phyloP scores from a whole-genome alignment of 2,113 vertebrate species.

The Ceyx margarethae region DNA sequence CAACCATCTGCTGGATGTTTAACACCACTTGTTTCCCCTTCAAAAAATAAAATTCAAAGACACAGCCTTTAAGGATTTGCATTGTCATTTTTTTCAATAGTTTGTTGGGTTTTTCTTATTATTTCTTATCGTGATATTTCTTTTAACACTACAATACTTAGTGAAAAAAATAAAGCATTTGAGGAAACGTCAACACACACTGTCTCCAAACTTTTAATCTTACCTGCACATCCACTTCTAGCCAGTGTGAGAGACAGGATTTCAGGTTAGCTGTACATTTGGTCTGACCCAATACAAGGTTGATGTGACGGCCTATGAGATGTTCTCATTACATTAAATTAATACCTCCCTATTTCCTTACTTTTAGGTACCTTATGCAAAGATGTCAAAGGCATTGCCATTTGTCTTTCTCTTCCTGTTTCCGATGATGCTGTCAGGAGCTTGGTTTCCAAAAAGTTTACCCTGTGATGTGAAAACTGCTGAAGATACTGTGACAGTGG shows the following conservation, averaged over 20 bases:
- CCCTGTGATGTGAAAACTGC: conserved; percentile 81
- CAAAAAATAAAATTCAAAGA: background rate
- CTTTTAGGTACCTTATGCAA: conserved; percentile 49
- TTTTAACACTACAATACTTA: background rate
- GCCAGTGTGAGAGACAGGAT: background rate
- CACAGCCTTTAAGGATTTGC: fast-evolving
- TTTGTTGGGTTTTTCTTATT: background rate
- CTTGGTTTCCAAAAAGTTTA: conserved; percentile 88
- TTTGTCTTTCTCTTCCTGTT: conserved; percentile 54
- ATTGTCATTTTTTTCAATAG: background rate
- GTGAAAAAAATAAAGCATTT: background rate
- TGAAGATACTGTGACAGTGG: conserved; percentile 75
- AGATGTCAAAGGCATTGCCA: background rate
- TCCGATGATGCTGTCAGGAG: conserved; percentile 47
- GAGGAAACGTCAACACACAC: background rate
- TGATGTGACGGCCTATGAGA: too few relatives aligned
- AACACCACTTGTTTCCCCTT: fast-evolving
- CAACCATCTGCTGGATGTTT: background rate
- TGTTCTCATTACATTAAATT: background rate
- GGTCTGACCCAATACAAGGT: fast-evolving
- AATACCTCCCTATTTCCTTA: background rate
- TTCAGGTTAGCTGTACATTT: background rate
- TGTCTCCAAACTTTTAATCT: background rate
- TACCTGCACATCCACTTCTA: background rate
- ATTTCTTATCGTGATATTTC: background rate